phyloP scores from a whole-genome alignment of 2,113 vertebrate species.

The Lophotis ruficrista region DNA sequence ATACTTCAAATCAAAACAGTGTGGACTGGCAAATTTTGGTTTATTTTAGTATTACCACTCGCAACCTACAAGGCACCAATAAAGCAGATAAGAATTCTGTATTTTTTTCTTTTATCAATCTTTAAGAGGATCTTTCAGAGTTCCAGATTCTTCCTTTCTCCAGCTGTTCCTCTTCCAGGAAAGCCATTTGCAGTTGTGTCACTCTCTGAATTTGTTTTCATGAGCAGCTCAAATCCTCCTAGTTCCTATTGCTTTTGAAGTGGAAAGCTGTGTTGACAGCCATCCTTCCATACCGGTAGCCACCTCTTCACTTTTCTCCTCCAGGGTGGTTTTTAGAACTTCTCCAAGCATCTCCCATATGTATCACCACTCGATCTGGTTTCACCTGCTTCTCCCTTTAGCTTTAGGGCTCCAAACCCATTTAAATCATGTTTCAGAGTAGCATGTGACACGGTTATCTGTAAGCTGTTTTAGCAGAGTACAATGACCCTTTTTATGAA shows the following conservation, averaged over 20 bases:
- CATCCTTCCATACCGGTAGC: neutral
- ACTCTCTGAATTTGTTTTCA: neutral
- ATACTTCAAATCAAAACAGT: neutral
- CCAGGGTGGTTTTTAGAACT: neutral
- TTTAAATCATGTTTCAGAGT: neutral
- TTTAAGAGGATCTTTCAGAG: neutral
- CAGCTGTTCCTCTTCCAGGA: neutral
- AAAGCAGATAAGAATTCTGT: neutral
- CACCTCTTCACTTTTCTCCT: neutral
- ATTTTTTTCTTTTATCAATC: neutral
- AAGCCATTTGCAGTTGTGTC: neutral
- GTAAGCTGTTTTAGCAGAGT: neutral
- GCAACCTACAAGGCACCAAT: neutral
- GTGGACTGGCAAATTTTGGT: neutral
- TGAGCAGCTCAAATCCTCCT: neutral
- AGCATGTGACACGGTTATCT: neutral
- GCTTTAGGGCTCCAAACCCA: neutral
- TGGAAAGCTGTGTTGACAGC: neutral
- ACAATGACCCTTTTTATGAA: neutral
- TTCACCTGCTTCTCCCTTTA: neutral
- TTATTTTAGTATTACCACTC: neutral
- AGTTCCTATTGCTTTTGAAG: neutral
- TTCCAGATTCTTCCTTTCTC: neutral
- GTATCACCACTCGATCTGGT: neutral
- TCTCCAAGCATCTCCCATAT: neutral